phyloP scores from a whole-genome alignment of 1,140 invertebrate genomes.

The Thaumetopoea pityocampa region DNA sequence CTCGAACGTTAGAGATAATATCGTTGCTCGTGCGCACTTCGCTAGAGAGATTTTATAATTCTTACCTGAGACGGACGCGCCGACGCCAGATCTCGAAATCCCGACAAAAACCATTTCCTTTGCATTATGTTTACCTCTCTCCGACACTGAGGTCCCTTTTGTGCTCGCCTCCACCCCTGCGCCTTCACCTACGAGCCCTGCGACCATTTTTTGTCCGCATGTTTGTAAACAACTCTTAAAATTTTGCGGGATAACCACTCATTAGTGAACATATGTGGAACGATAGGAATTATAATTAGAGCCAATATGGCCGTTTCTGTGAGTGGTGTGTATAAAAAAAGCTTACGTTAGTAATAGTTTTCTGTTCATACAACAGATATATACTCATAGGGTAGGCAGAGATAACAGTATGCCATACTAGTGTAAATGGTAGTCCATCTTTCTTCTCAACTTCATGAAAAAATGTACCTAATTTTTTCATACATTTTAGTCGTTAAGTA shows the following conservation, averaged over 20 bases:
- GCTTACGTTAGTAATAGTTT: too few relatives aligned
- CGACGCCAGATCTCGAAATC: slow-evolving; percentile 49
- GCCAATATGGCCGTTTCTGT: not conserved
- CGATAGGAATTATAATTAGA: not conserved
- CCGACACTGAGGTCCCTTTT: slow-evolving; percentile 65
- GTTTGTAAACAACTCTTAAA: slow-evolving; percentile 36
- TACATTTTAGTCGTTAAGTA: too few relatives aligned
- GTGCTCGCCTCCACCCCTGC: slow-evolving; percentile 33
- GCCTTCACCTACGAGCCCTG: slow-evolving; percentile 34
- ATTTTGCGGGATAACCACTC: slow-evolving; percentile 42
- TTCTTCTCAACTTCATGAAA: too few relatives aligned
- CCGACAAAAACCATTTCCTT: slow-evolving; percentile 65
- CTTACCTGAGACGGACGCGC: slow-evolving; percentile 55
- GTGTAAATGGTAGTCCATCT: too few relatives aligned
- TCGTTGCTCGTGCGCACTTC: slow-evolving; percentile 36
- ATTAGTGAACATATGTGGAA: slow-evolving; percentile 27
- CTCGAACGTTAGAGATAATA: slow-evolving; percentile 61
- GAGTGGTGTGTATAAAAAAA: too few relatives aligned
- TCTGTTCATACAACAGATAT: too few relatives aligned
- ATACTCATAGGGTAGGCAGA: too few relatives aligned
- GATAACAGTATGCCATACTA: too few relatives aligned
- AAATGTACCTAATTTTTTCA: too few relatives aligned
- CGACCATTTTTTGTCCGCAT: slow-evolving; percentile 64
- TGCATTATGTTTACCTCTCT: slow-evolving; percentile 68
- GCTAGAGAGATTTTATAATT: slow-evolving; percentile 36